Conservation (phyloP, 2,888 invertebrate species). For the Panopea generosa region DNA sequence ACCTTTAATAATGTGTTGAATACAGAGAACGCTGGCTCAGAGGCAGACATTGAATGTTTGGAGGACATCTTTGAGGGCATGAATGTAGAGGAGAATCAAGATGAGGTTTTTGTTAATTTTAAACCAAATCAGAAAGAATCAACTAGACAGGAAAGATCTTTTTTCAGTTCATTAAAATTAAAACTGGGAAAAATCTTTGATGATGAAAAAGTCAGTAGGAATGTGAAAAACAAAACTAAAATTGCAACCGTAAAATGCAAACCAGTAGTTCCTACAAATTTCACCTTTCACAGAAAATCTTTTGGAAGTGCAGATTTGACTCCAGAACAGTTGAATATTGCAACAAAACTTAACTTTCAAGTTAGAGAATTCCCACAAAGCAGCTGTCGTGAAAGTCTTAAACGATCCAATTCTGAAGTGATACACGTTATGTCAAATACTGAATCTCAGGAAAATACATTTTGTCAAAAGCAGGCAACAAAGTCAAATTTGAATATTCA, state of each 20-base stretch:
- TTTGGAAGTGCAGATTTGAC: slow-evolving; percentile 14
- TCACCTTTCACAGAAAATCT: neutral
- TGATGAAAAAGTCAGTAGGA: slow-evolving; percentile 23
- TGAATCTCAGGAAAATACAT: too few relatives aligned
- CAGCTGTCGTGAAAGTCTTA: slow-evolving; percentile 58
- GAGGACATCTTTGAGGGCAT: slow-evolving; percentile 24
- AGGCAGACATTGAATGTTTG: slow-evolving; percentile 29
- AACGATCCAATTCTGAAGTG: too few relatives aligned
- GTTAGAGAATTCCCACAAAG: slow-evolving; percentile 77
- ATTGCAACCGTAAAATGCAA: neutral
- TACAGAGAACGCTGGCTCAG: slow-evolving; percentile 1
- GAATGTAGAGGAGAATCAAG: slow-evolving; percentile 26
- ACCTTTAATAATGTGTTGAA: slow-evolving; percentile 44
- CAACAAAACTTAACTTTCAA: slow-evolving; percentile 58
- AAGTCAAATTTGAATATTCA: too few relatives aligned
- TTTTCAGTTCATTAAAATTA: slow-evolving; percentile 64
- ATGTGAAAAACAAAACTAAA: slow-evolving; percentile 6
- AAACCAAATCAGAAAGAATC: slow-evolving; percentile 33
- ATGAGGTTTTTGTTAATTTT: slow-evolving; percentile 50
- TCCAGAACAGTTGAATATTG: slow-evolving; percentile 42
- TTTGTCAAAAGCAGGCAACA: too few relatives aligned
- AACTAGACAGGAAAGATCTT: slow-evolving; percentile 41
- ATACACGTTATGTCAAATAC: too few relatives aligned
- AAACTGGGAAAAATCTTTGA: slow-evolving; percentile 64
- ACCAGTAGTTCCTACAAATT: neutral